Evolutionary conservation across 2,797 vertebrate genomes (phyloP).

Genomic region (Neosilurus hyrtlii): DNA sequence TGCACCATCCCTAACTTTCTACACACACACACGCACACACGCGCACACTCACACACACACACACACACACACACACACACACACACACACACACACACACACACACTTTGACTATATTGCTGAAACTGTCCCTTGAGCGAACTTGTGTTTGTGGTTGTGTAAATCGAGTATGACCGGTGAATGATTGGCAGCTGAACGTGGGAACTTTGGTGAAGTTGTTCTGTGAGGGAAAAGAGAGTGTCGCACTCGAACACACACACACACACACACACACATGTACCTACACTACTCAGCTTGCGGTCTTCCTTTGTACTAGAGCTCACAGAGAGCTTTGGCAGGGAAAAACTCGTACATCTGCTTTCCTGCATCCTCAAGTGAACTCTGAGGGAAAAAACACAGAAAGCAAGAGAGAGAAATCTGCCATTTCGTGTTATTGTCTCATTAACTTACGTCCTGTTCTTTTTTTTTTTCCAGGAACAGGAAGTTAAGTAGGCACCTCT

Average conservation of each 20-base stretch:
- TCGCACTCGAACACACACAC: conserved; percentile 28
- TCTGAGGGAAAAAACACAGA: neutral
- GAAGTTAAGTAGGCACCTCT: conserved; percentile 15
- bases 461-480: conserved; percentile 18
- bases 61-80: conserved; percentile 11
- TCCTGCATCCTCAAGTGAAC: conserved; percentile 45
- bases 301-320: conserved; percentile 47
- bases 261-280: conserved; percentile 21
- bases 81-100: conserved; percentile 17
- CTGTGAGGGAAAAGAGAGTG: conserved; percentile 34
- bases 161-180: conserved; percentile 36
- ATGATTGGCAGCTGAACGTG: conserved; percentile 45
- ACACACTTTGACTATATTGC: neutral
- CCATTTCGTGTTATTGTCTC: conserved; percentile 21
- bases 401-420: conserved; percentile 10
- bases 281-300: conserved; percentile 31
- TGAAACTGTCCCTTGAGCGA: neutral
- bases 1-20: conserved; percentile 24
- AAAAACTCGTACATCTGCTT: conserved; percentile 50
- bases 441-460: conserved; percentile 16
- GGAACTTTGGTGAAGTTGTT: conserved; percentile 40
- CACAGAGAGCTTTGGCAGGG: conserved; percentile 44
- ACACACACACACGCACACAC: neutral
- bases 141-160: conserved; percentile 34
- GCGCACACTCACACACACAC: neutral